Percentiles rank a stretch among this genome's conserved stretches.
phyloP scores from a whole-genome alignment of 2,797 vertebrate genomes.

The Sebastes goodei region DNA sequence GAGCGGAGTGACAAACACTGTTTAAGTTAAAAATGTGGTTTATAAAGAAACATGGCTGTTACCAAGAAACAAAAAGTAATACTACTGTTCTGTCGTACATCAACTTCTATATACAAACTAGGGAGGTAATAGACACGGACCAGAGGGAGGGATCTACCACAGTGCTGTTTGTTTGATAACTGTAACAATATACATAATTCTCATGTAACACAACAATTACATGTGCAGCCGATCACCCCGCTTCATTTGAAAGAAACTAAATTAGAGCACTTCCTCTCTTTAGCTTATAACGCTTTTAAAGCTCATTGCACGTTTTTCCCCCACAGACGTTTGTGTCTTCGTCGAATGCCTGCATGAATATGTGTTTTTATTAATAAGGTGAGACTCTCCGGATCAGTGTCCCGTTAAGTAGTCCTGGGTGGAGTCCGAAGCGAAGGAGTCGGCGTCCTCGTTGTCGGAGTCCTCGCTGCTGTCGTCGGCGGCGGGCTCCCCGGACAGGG shows the following conservation, averaged over 20 bases:
- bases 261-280: conserved; percentile 68
- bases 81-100: conserved; percentile 82
- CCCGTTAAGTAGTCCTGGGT: conserved; percentile 98
- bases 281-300: conserved; percentile 81
- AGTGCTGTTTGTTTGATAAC: conserved; percentile 68
- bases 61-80: conserved; percentile 87
- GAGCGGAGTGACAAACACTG: conserved; percentile 81
- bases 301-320: conserved; percentile 79
- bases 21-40: conserved; percentile 84
- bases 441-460: conserved; percentile 96
- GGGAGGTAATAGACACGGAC: conserved; percentile 80
- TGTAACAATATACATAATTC: conserved; percentile 81
- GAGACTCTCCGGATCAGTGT: conserved; percentile 82
- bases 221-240: conserved; percentile 75
- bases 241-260: conserved; percentile 67
- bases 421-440: conserved; percentile 97
- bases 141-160: conserved; percentile 85
- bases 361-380: conserved; percentile 39
- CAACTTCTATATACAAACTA: conserved; percentile 87
- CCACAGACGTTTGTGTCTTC: conserved; percentile 68
- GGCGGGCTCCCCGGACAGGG: conserved; percentile 92
- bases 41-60: conserved; percentile 86
- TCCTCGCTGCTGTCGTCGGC: conserved; percentile 96
- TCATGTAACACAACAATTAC: conserved; percentile 85
- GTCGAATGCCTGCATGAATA: conserved; percentile 58